Conservation (phyloP, 2,797 vertebrate species). For the Galago senegalensis region DNA sequence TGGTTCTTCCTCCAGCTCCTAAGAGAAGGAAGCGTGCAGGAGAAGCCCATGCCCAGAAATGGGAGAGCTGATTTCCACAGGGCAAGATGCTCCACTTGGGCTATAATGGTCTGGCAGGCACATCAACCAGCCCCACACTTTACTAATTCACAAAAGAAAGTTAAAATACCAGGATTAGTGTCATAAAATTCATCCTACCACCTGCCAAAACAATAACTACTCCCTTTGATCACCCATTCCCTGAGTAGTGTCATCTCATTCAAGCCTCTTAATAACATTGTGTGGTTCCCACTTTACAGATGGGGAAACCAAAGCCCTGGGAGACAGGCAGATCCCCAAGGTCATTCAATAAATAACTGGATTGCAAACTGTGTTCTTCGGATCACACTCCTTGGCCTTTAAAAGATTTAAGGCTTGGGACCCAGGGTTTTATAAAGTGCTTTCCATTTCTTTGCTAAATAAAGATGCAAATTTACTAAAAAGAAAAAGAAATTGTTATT, state of each 20-base stretch:
- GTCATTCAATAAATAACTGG: not conserved
- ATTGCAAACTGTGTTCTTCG: not conserved
- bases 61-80: not conserved
- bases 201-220: not conserved
- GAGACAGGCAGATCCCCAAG: not conserved
- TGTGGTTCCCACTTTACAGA: not conserved
- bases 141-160: not conserved
- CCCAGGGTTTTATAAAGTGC: not conserved
- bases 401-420: conserved; percentile 39
- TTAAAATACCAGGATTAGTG: not conserved
- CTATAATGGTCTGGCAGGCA: not conserved
- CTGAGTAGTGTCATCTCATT: too few species aligned
- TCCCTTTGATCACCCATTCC: not conserved
- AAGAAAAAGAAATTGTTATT: conserved; percentile 21
- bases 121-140: not conserved
- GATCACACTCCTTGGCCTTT: not conserved
- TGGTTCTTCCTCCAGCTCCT: not conserved
- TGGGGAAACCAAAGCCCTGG: not conserved
- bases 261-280: not conserved
- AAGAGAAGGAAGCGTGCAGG: not conserved
- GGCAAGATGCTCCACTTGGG: not conserved
- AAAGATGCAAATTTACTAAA: conserved; percentile 41
- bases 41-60: not conserved
- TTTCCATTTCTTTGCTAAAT: conserved; percentile 47
- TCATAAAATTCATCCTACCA: not conserved